Evolutionary conservation across 2,113 vertebrate species (phyloP), one percentile per base, ranked within the genome.

Genomic region (Struthio camelus): DNA sequence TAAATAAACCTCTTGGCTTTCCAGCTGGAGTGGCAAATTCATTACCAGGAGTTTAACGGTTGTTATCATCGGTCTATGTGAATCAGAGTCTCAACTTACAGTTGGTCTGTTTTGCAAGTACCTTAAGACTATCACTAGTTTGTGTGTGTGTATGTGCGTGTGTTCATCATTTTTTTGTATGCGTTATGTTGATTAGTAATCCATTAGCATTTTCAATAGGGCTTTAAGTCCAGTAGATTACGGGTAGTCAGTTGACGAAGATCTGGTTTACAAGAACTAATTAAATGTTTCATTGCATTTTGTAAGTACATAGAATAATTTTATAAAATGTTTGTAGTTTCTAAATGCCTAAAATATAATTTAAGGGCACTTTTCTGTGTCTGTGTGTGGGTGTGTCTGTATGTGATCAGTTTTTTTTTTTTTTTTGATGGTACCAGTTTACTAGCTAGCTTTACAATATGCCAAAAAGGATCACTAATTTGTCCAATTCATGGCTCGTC

Each of bases 211-310:
- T 98, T 98, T 98, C 97, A 97, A 97, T 97, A 98, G 98, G 98
- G 98, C 98, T 99, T 96, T 96, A 97, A 98, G 98, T 99, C 98
- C 98, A 98, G 97, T 99, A 99, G 98, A 99, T 99, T 99, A 99
- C 99, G 99, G 99, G 99, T 99, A 99, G 99, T 99, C 98, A 98
- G 98, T 98, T 98, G 98, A 98, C 98, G 87, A 98, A 98, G 97
- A 98, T 98, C 98, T 98, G 98, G 98, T 98, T 98, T 98, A 98
- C 98, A 98, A 98, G 97, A 98, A 98, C 97, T 98, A 98, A 98
- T 97, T 98, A 94, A 97, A 97, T 97, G 98, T 98, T 97, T 98
- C 98, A 98, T 98, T 98, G 97, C 97, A 85, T 98, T 98, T 98
- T 98, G 97, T 98, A 98, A 98, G 97, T 97, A 97, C 98, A 97